A percentile compares a stretch with the other conserved stretches of the same genome.
phyloP scores from a whole-genome alignment of 2,888 invertebrate species.

The Horisme vitalbata region DNA sequence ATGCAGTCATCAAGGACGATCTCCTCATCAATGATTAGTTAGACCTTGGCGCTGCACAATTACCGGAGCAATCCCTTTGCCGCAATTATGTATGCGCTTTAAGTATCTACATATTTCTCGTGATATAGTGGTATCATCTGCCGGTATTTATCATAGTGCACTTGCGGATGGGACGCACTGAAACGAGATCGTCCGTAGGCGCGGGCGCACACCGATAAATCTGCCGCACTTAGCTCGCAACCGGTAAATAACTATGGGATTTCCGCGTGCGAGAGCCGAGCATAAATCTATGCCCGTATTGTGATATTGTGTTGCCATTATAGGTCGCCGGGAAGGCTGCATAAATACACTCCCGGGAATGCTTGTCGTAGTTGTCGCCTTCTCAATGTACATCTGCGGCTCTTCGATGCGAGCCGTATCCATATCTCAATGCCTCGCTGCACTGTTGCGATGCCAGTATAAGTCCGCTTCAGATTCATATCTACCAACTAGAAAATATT shows the following conservation, averaged over 20 bases:
- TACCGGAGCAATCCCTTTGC: conserved; percentile 34
- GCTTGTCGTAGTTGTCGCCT: conserved; percentile 43
- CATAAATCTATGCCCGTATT: conserved; percentile 82
- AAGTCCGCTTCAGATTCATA: conserved; percentile 24
- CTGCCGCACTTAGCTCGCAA: conserved; percentile 81
- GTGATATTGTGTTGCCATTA: conserved; percentile 83
- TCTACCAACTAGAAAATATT: conserved; percentile 21
- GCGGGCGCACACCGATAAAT: conserved; percentile 74
- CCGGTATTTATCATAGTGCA: conserved; percentile 55
- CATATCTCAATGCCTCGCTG: conserved; percentile 48
- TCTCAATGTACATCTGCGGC: conserved; percentile 45
- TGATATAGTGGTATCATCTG: conserved; percentile 59
- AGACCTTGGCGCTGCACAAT: conserved; percentile 40
- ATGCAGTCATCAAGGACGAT: conserved; percentile 36
- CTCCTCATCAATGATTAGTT: conserved; percentile 33
- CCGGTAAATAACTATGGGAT: conserved; percentile 83
- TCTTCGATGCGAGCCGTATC: conserved; percentile 45
- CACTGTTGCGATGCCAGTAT: conserved; percentile 37
- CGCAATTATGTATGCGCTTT: conserved; percentile 48
- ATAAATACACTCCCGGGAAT: conserved; percentile 67
- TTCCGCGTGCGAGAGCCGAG: conserved; percentile 79
- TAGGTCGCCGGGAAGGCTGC: conserved; percentile 67
- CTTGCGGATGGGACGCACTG: conserved; percentile 58
- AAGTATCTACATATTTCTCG: conserved; percentile 34
- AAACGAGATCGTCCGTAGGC: conserved; percentile 74